phyloP scores from a whole-genome alignment of 2,797 vertebrate species.

The Phoebastria nigripes region DNA sequence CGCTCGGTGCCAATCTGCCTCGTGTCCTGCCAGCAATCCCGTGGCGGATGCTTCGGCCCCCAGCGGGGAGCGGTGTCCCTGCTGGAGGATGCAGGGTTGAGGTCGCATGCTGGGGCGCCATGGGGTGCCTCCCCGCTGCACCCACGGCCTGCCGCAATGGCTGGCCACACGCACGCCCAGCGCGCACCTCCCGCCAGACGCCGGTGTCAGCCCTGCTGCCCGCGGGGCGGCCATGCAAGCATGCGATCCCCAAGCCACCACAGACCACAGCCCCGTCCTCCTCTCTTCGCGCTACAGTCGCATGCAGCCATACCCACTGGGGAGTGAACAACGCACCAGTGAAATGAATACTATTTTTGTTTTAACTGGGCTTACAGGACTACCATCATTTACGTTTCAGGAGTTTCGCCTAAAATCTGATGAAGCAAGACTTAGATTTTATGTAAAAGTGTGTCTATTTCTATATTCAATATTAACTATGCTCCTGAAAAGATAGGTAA shows the following conservation, averaged over 20 bases:
- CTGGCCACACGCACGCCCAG: background rate
- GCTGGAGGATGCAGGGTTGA: background rate
- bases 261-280: background rate
- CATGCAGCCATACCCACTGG: background rate
- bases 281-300: background rate
- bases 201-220: background rate
- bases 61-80: accelerated
- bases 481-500: constrained; percentile 23
- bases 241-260: accelerated
- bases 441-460: constrained; percentile 30
- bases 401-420: background rate
- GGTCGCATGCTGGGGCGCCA: accelerated
- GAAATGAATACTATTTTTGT: background rate
- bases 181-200: accelerated
- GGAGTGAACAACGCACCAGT: accelerated
- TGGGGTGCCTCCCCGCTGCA: background rate
- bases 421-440: background rate
- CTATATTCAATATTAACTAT: background rate
- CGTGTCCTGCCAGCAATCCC: accelerated
- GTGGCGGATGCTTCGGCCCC: background rate
- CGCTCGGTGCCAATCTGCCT: accelerated
- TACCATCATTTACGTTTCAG: background rate
- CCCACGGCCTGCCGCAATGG: background rate
- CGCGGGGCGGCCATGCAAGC: accelerated
- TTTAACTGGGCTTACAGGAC: background rate